phyloP scores from a whole-genome alignment of 2,888 invertebrate species.

The Tiphia femorata region DNA sequence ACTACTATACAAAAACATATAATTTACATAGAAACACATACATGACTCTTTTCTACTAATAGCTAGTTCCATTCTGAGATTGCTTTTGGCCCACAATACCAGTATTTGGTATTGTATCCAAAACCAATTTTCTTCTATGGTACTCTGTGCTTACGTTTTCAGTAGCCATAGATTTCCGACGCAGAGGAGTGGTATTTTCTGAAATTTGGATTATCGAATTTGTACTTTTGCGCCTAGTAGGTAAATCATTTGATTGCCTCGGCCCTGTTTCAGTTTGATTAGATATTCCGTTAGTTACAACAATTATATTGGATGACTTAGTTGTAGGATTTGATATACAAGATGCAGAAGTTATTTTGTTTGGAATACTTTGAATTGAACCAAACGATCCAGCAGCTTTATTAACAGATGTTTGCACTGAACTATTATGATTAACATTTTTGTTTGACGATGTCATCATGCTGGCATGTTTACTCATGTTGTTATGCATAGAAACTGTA shows the following conservation, averaged over 20 bases:
- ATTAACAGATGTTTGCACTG: conserved; percentile 27
- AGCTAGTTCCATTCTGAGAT: conserved; percentile 48
- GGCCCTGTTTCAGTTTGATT: conserved; percentile 37
- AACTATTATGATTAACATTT: conserved; percentile 35
- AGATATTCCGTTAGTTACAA: conserved; percentile 31
- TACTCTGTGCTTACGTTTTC: conserved; percentile 48
- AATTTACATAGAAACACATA: conserved; percentile 34
- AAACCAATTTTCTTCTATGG: conserved; percentile 58
- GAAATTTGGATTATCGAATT: conserved; percentile 47
- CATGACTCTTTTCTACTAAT: conserved; percentile 31
- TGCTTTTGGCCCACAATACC: conserved; percentile 46
- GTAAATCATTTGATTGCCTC: conserved; percentile 37
- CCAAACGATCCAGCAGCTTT: conserved; percentile 20
- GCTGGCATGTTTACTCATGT: conserved; percentile 56
- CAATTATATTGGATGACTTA: conserved; percentile 30
- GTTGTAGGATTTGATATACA: conserved; percentile 30
- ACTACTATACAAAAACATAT: conserved; percentile 61
- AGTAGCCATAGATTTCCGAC: conserved; percentile 72
- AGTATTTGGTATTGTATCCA: conserved; percentile 51
- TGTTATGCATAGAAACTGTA: conserved; percentile 50
- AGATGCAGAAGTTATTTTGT: conserved; percentile 37
- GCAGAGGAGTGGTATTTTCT: conserved; percentile 63
- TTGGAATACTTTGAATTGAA: conserved; percentile 27
- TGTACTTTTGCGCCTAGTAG: conserved; percentile 61
- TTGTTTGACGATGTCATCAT: conserved; percentile 55